Percentiles rank a stretch among this genome's conserved stretches.
Evolutionary conservation across 2,797 vertebrate genomes (phyloP).

Genomic region (Aotus griseimembra): DNA sequence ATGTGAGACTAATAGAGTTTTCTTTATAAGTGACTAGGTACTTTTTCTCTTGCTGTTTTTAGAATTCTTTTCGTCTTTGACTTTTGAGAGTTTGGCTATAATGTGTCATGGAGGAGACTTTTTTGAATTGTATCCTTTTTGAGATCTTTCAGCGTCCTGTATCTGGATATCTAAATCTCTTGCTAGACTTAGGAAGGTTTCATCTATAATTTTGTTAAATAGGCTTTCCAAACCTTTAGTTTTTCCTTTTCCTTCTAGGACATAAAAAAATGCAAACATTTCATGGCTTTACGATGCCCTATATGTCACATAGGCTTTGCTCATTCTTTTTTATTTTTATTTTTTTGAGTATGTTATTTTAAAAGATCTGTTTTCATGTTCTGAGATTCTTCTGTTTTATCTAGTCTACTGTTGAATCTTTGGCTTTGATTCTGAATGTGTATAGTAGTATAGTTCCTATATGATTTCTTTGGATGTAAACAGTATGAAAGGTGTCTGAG

Average conservation of each 20-base stretch:
- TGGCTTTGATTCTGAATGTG: not conserved
- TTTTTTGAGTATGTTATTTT: not conserved
- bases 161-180: not conserved
- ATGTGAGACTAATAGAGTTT: not conserved
- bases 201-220: not conserved
- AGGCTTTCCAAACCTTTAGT: not conserved
- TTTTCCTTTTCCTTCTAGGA: not conserved
- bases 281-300: not conserved
- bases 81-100: not conserved
- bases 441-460: not conserved
- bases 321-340: not conserved
- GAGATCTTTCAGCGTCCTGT: not conserved
- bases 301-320: not conserved
- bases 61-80: not conserved
- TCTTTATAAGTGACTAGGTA: not conserved
- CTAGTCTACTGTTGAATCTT: not conserved
- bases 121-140: not conserved
- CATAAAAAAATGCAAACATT: not conserved
- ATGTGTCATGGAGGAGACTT: not conserved
- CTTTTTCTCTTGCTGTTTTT: not conserved
- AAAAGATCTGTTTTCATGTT: not conserved
- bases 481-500: not conserved
- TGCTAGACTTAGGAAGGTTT: not conserved
- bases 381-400: not conserved
- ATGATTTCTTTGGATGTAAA: not conserved